Evolutionary conservation across 2,113 vertebrate genomes (phyloP), one percentile per base, ranked within the genome.

Genomic region (Centropus bengalensis): DNA sequence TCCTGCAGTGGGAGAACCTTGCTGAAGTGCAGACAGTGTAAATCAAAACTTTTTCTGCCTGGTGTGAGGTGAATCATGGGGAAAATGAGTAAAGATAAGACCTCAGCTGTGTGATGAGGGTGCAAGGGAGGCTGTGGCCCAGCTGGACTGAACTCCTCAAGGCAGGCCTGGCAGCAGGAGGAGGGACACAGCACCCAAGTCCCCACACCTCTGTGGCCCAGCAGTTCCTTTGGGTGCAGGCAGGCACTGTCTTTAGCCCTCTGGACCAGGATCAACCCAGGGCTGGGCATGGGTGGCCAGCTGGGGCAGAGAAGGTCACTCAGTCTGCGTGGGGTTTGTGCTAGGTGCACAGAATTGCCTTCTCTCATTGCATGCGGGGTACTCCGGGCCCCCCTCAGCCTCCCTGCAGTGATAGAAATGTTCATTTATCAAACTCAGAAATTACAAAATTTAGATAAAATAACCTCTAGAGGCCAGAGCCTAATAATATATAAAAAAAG

Each of bases 371-470:
- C 54, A 10, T 12, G 9, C 79, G 3, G 21, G 6, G 28, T 36
- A 14, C 15, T 24, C 47, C 4, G 0, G 6, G 19, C 26, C 30
- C 49, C 11, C 12, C 59, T 52, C 21, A 3, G 33, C 32, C 74
- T 2, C 1, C 78, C 18, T 4, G 9, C 32, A 60, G 12, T 5
- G 28, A 78, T 55, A 14, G 8, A 74, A 88, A 52, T 2, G 12
- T 20, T 66, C 66, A 12, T 30, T 66, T 32, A 67, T 82, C 88
- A 45, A 81, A 63, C 36, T 85, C 12, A 67, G 32, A 40, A 89
- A 45, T 64, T 14, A 12, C 7, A 28, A n/a, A 26, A 8, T 89
- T 96, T 58, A 70, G 84, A 88, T 76, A 84, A 96, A 94, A 93
- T 51, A 11, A 44, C 69, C 62, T 86, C 38, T 74, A 66, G 89